A percentile compares a stretch with the other conserved stretches of the same genome.
Conservation (phyloP, 2,113 vertebrate species). For the Circaetus cinerascens region DNA sequence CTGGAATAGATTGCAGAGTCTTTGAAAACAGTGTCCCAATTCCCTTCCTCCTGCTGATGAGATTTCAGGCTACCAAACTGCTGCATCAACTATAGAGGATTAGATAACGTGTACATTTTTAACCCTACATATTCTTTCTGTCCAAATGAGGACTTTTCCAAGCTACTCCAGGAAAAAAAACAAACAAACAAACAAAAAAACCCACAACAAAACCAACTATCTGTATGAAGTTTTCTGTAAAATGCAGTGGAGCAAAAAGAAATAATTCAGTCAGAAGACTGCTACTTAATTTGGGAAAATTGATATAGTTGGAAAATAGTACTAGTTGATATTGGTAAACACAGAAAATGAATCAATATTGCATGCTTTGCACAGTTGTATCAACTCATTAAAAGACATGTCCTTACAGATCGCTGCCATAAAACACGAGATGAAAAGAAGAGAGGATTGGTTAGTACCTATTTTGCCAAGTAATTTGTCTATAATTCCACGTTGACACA, state of each 20-base stretch:
- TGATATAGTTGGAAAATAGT: neutral
- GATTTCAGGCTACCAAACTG: conserved; percentile 60
- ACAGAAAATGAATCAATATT: neutral
- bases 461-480: neutral
- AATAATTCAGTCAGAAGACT: neutral
- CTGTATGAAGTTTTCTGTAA: neutral
- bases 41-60: conserved; percentile 48
- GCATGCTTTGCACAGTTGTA: neutral
- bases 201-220: neutral
- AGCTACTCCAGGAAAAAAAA: neutral
- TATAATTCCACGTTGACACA: neutral
- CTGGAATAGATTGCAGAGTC: conserved; percentile 50
- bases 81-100: conserved; percentile 1
- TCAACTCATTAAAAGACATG: neutral
- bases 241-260: neutral
- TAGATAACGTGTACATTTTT: conserved; percentile 14
- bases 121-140: neutral
- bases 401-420: neutral
- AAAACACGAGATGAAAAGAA: neutral
- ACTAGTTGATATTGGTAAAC: neutral
- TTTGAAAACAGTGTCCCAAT: conserved; percentile 58
- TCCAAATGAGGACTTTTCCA: neutral
- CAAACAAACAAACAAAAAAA: neutral
- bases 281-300: neutral
- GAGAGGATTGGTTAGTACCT: neutral